phyloP scores from a whole-genome alignment of 1,140 invertebrate genomes.

The Cheumatopsyche charites region DNA sequence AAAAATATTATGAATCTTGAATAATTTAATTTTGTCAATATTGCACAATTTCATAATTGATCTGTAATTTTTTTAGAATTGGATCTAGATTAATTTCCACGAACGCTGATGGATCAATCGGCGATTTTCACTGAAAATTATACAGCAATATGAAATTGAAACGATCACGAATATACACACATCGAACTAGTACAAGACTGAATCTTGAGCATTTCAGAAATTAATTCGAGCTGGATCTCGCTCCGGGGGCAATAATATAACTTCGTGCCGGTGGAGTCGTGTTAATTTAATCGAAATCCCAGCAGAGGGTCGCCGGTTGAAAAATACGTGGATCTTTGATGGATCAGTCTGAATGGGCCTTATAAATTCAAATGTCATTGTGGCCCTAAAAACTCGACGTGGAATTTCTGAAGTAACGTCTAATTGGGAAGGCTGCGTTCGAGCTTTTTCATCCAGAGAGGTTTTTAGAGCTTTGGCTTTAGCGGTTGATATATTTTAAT shows the following conservation, averaged over 20 bases:
- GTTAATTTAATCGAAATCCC: constrained; percentile 26
- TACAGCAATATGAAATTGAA: no score
- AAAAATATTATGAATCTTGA: no score
- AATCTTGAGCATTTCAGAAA: no score
- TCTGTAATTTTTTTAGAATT: no score
- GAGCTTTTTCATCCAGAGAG: constrained; percentile 30
- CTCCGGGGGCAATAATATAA: background rate
- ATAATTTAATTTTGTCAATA: no score
- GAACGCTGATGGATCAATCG: no score
- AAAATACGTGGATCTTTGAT: constrained; percentile 19
- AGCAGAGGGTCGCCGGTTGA: background rate
- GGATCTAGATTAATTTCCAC: no score
- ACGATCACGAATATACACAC: no score
- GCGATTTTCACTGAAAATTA: no score
- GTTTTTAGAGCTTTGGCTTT: constrained; percentile 42
- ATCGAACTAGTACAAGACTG: no score
- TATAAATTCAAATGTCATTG: constrained; percentile 24
- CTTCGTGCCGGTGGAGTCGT: background rate
- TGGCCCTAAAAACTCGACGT: constrained; percentile 13
- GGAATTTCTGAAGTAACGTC: constrained; percentile 24
- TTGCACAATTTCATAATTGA: no score
- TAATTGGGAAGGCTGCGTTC: background rate
- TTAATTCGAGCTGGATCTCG: no score
- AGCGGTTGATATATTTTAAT: constrained; percentile 13
- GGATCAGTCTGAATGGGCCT: constrained; percentile 14